phyloP scores from a whole-genome alignment of 1,140 invertebrate genomes.

The Psilanteris sp. region DNA sequence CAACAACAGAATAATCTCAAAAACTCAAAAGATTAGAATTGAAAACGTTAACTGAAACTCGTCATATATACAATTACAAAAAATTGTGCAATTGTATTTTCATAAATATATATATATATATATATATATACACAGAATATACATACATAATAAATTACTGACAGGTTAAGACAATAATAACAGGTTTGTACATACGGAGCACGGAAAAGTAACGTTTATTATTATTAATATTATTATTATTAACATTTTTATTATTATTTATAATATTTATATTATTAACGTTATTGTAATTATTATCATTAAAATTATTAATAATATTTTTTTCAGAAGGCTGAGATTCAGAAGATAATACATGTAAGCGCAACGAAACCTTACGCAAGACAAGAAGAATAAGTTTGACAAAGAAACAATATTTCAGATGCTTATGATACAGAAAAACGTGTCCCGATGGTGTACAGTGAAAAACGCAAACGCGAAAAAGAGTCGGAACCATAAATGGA shows the following conservation, averaged over 20 bases:
- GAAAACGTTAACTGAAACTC: too few relatives aligned
- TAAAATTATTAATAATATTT: too few relatives aligned
- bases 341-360: constrained; percentile 43
- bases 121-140: constrained; percentile 60
- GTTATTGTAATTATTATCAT: too few relatives aligned
- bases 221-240: too few relatives aligned
- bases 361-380: constrained; percentile 25
- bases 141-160: constrained; percentile 32
- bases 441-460: too few relatives aligned
- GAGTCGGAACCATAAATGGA: too few relatives aligned
- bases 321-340: constrained; percentile 40
- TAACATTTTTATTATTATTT: too few relatives aligned
- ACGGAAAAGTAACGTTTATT: constrained; percentile 66
- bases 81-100: constrained; percentile 16
- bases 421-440: constrained; percentile 29
- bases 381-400: constrained; percentile 39
- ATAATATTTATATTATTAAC: too few relatives aligned
- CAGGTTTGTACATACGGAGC: constrained; percentile 59
- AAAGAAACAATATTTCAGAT: constrained; percentile 39
- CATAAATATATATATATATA: too few relatives aligned
- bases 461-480: too few relatives aligned
- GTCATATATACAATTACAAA: constrained; percentile 26
- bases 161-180: constrained; percentile 28
- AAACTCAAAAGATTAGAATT: too few relatives aligned
- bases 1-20: too few relatives aligned